Base-by-base conservation (phyloP, 2,888 invertebrate species). In the Eumerus sabulonum region DNA sequence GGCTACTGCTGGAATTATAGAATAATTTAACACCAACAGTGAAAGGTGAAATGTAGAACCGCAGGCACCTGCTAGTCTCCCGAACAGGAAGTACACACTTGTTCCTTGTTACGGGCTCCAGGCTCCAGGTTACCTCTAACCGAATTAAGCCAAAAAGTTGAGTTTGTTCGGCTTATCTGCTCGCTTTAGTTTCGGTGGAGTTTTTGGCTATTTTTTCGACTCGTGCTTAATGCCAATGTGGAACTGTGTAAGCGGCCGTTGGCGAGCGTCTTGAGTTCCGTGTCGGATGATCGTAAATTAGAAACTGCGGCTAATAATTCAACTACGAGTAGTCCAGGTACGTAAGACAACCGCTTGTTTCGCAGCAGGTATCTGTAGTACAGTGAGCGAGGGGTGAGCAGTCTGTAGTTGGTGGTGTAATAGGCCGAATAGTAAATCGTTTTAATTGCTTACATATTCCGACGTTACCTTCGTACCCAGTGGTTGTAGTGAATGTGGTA, bases 401-500 rank as follows among this genome's bases (percentile, higher is more conserved):
- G 27, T 3, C 4, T 51, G 12, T 42, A 48, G 5, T 40, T 40
- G 9, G 60, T 51, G 45, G 38, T 48, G 18, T 59, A 54, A 51
- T 66, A 67, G 66, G 56, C 50, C 47, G 53, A 48, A 53, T 73
- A 63, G 67, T 77, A 77, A 77, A 77, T 77, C 73, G 57, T 73
- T 77, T 77, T 77, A 77, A 77, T 77, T 77, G 77, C 77, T 73
- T 53, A 53, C 66, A 72, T 50, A 71, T 66, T 66, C 73, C 60
- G 27, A 7, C 73, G 67, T 73, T 73, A 68, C n/a, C n/a, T n/a
- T n/a, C n/a, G n/a, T n/a, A n/a, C n/a, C n/a, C n/a, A n/a, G n/a
- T n/a, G n/a, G n/a, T n/a, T n/a, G n/a, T n/a, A 48, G 5, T 60
- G 36, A n/a, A n/a, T n/a, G 71, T 42, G 53, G 48, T 40, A 56